phyloP scores from a whole-genome alignment of 2,113 vertebrate genomes.

The Odocoileus hemionus region DNA sequence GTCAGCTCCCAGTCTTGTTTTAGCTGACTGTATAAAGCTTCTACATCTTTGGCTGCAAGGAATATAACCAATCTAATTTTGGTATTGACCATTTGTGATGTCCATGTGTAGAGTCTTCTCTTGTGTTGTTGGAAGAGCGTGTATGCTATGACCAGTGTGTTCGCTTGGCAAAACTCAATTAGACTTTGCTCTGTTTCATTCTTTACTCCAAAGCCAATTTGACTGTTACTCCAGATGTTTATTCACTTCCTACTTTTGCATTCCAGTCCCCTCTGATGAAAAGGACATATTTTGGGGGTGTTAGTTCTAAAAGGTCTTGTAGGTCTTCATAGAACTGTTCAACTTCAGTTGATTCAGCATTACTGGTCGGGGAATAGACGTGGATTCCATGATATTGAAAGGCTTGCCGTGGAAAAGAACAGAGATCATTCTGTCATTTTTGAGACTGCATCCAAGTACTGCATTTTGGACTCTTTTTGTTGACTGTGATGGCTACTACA shows the following conservation, averaged over 20 bases:
- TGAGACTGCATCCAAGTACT: neutral
- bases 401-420: too few species aligned
- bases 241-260: neutral
- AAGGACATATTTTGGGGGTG: neutral
- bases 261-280: neutral
- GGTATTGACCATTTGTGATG: neutral
- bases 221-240: neutral
- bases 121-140: neutral
- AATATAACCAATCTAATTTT: neutral
- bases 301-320: neutral
- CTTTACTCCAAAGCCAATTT: neutral
- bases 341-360: too few species aligned
- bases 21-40: neutral
- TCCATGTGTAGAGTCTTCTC: neutral
- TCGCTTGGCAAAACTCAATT: neutral
- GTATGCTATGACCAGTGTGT: neutral
- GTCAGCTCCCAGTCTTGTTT: neutral
- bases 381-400: too few species aligned
- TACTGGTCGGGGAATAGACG: too few species aligned
- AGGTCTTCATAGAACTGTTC: neutral
- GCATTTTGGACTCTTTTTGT: neutral
- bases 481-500: neutral
- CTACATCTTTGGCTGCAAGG: neutral
- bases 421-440: neutral
- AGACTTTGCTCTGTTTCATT: neutral